phyloP scores from a whole-genome alignment of 2,888 invertebrate species.

The Conchocele bisecta region DNA sequence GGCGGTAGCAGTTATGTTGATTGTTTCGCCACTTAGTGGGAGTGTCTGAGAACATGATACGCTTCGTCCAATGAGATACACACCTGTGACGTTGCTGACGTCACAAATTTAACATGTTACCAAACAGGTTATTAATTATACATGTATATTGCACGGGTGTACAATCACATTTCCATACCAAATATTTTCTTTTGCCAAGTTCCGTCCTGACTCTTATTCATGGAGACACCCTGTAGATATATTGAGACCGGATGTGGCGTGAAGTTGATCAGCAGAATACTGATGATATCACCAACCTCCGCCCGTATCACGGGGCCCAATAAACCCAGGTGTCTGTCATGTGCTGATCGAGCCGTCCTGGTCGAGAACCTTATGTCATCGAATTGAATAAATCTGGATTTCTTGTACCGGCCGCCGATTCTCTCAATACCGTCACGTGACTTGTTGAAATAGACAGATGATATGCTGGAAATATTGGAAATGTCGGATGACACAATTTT shows the following conservation, averaged over 20 bases:
- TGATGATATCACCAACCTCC: constrained; percentile 66
- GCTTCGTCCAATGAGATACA: too few species aligned
- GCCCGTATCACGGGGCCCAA: constrained; percentile 68
- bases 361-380: constrained; percentile 51
- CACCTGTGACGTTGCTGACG: too few species aligned
- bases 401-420: constrained; percentile 65
- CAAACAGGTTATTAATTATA: too few species aligned
- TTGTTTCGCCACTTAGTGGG: too few species aligned
- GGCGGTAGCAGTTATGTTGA: too few species aligned
- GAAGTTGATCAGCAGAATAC: constrained; percentile 60
- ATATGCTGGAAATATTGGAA: too few species aligned
- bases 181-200: constrained; percentile 1
- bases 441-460: too few species aligned
- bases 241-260: constrained; percentile 64
- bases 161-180: too few species aligned
- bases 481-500: too few species aligned
- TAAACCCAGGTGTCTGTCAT: constrained; percentile 60
- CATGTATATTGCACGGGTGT: too few species aligned
- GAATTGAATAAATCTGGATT: constrained; percentile 61
- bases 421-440: neutral
- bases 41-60: too few species aligned
- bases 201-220: constrained; percentile 57
- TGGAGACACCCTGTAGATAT: constrained; percentile 61
- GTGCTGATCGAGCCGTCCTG: constrained; percentile 13
- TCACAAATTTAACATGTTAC: too few species aligned